Evolutionary conservation across 2,113 vertebrate genomes (phyloP), one percentile per base, ranked within the genome.

Genomic region (Eulacestoma nigropectus): DNA sequence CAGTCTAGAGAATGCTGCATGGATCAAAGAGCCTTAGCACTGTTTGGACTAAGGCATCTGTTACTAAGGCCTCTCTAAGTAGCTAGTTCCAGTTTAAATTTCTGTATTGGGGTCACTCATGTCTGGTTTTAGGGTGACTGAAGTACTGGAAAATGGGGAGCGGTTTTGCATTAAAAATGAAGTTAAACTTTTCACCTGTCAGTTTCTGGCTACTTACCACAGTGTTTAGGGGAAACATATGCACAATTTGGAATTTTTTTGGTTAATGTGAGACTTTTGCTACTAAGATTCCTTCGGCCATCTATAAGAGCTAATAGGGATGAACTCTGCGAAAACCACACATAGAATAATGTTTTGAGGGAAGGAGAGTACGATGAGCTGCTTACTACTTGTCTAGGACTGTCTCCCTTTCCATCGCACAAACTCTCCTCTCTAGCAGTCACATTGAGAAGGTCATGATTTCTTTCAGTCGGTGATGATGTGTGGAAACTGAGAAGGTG

Each of bases 401-500:
- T 64, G 20, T 69, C 67, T 94, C 55, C 41, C 29, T 85, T 91
- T 97, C 67, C 50, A 65, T 94, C 67, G 65, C 16, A 21, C 33
- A 33, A 65, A 18, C 67, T 87, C 32, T 55, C 19, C 33, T 67
- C 30, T 82, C 42, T 44, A 50, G 67, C 42, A 83, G 53, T n/a
- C 73, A 0, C 81, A 18, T 29, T 1, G 7, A 49, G 49, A 77
- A 65, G 16, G 72, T 69, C 74, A 52, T 25, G 33, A 39, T 77
- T 84, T 70, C 33, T 62, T 74, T 56, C 37, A 42, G 57, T 52
- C 1, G 0, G 29, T 77, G 79, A 63, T 65, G 67, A 86, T 80
- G 72, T 92, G 92, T 90, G 79, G 84, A 90, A 90, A 42, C 68
- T 88, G 88, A 92, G 50, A 78, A 84, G 37, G 15, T 89, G 84